These are phyloP conservation scores for Gobio gobio DNA, from an alignment of 2,113 vertebrate species.

Conservation along the genomic window DNA sequence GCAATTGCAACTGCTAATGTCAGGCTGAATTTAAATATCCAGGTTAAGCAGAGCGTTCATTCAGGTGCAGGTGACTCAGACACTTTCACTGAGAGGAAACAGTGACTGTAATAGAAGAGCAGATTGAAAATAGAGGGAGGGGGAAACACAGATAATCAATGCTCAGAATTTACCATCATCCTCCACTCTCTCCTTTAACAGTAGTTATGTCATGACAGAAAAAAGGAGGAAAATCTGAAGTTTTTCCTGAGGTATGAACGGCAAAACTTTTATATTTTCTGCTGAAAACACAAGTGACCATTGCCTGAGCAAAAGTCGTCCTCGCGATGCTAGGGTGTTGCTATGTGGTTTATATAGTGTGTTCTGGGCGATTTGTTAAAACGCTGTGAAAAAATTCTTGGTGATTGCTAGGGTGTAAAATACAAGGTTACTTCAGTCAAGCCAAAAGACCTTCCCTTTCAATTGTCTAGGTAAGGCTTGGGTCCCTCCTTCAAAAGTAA, in stretches of 20 bases:
- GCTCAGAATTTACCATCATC: conserved; percentile 27
- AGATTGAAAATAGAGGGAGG: conserved; percentile 27
- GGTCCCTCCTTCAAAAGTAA: not conserved
- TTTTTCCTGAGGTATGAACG: not conserved
- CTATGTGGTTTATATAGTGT: not conserved
- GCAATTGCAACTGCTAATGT: not conserved
- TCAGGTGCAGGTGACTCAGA: conserved; percentile 17
- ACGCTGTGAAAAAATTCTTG: not conserved
- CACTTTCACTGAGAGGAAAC: conserved; percentile 46
- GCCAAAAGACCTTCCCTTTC: not conserved
- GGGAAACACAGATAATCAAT: conserved; percentile 42
- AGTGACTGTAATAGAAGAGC: conserved; percentile 48
- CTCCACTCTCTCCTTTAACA: conserved; percentile 8
- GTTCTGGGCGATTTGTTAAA: not conserved
- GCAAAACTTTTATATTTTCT: not conserved
- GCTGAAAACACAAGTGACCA: not conserved
- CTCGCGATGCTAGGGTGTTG: not conserved
- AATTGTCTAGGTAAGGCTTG: not conserved
- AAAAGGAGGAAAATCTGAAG: not conserved
- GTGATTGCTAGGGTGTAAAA: not conserved
- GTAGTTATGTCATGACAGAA: not conserved
- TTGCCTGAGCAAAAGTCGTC: not conserved
- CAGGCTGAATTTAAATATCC: conserved; percentile 14
- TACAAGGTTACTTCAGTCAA: not conserved
- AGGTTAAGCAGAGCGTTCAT: not conserved